Conservation (phyloP, 2,113 vertebrate species). For the Seriola dumerili region DNA sequence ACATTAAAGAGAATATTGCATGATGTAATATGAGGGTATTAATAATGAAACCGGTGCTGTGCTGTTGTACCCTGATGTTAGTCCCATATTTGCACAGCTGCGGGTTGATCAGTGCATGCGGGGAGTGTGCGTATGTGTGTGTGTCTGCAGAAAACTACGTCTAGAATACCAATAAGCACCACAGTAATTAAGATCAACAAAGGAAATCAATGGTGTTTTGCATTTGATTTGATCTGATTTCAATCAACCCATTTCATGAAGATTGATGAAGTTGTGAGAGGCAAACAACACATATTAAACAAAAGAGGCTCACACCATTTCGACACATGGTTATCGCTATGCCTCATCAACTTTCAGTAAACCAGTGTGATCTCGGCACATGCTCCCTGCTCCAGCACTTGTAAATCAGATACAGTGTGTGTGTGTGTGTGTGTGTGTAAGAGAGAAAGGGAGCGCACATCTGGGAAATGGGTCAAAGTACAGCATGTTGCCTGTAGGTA, state of each 20-base stretch:
- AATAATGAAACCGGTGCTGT: constrained; percentile 36
- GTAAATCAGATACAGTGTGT: constrained; percentile 49
- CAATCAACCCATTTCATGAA: constrained; percentile 32
- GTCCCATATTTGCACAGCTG: constrained; percentile 18
- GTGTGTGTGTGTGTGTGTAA: neutral
- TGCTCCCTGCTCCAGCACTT: constrained; percentile 36
- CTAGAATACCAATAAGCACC: constrained; percentile 44
- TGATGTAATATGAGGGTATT: constrained; percentile 23
- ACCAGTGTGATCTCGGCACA: constrained; percentile 49
- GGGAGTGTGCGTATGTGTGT: neutral
- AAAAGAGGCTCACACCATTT: constrained; percentile 35
- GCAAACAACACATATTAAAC: constrained; percentile 46
- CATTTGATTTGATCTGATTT: constrained; percentile 50
- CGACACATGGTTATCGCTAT: constrained; percentile 41
- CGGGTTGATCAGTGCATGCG: constrained; percentile 16
- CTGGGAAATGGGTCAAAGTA: constrained; percentile 58
- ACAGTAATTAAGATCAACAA: constrained; percentile 52
- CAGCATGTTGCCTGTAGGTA: constrained; percentile 38
- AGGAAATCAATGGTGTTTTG: constrained; percentile 54
- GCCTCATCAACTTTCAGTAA: constrained; percentile 56
- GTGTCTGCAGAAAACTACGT: constrained; percentile 14
- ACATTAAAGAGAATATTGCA: constrained; percentile 26
- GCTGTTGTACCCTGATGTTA: constrained; percentile 14
- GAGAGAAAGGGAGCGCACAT: constrained; percentile 29
- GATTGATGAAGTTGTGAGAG: constrained; percentile 41